Base-by-base conservation (phyloP, 2,797 vertebrate genomes). In the Rousettus madagascariensis region DNA sequence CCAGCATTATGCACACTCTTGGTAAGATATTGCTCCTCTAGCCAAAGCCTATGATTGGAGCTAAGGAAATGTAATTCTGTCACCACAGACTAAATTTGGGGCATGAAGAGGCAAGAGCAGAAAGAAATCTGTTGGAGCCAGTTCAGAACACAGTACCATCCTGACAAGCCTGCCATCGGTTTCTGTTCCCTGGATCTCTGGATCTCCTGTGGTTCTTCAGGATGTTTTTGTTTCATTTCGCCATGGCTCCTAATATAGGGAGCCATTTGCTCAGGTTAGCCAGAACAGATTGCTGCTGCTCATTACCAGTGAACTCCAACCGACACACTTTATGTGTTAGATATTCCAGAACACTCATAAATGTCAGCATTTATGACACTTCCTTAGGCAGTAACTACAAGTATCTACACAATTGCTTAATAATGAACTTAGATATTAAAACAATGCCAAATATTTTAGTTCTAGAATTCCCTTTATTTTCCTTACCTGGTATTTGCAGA, bases 401-500 rank as follows among this genome's bases (percentile, higher is more conserved):
- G 83, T 59, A 55, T 13, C 12, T 10, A 41, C 10, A 30, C 4
- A 83, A 74, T 3, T 59, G 63, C 22, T 83, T 66, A 89, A 69
- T 77, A 74, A 78, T 75, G 51, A 75, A 83, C 65, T 68, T 33
- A 69, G 69, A 53, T 79, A 51, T 49, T 61, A 59, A 83, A 90
- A 91, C 8, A 53, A 83, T 11, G 30, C 26, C 69, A 83, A 75
- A 33, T 78, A 57, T 61, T 95, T 94, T 24, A 68, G n/a, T 53
- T 93, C 53, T 53, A 80, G 24, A 89, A 79, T 91, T 86, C 46
- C 36, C 15, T 80, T 95, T 69, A 83, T 10, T 74, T 17, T 61
- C 43, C 15, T 4, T 55, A 85, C 9, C 49, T 84, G n/a, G 19
- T 75, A 79, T 93, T 89, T 90, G n/a, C 24, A 82, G 77, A 38